Conservation (phyloP, 2,888 invertebrate genomes). For the Pycnomerus fuliginosus region DNA sequence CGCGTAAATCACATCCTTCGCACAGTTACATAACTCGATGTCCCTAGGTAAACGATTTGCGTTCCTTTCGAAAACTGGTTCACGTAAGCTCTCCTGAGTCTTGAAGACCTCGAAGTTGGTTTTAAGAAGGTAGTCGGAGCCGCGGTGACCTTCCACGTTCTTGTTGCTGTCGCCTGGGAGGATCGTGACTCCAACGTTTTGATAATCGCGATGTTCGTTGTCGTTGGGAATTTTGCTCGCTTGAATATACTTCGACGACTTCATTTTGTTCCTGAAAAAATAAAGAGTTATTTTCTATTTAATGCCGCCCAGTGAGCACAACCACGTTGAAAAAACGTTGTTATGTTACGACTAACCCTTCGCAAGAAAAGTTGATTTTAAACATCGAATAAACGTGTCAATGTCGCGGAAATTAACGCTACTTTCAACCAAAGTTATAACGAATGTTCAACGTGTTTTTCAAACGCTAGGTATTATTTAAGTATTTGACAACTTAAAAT, state of each 20-base stretch:
- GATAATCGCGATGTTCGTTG: constrained; percentile 46
- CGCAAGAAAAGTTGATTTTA: too few relatives aligned
- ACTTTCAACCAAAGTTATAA: too few relatives aligned
- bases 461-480: too few relatives aligned
- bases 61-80: constrained; percentile 43
- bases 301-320: too few relatives aligned
- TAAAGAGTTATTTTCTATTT: too few relatives aligned
- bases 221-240: constrained; percentile 45
- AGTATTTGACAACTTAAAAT: too few relatives aligned
- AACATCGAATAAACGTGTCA: too few relatives aligned
- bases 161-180: constrained; percentile 39
- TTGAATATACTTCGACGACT: constrained; percentile 50
- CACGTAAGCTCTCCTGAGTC: constrained; percentile 32
- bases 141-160: constrained; percentile 38
- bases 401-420: too few relatives aligned
- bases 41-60: constrained; percentile 41
- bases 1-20: constrained; percentile 35
- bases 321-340: too few relatives aligned
- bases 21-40: constrained; percentile 48
- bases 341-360: too few relatives aligned
- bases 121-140: constrained; percentile 45
- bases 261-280: too few relatives aligned
- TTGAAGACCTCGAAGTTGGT: constrained; percentile 32
- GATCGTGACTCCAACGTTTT: constrained; percentile 42
- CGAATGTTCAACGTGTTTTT: too few relatives aligned